A percentile compares a stretch with the other conserved stretches of the same genome.
Conservation (phyloP, 2,797 vertebrate species). For the Spinus pinus region DNA sequence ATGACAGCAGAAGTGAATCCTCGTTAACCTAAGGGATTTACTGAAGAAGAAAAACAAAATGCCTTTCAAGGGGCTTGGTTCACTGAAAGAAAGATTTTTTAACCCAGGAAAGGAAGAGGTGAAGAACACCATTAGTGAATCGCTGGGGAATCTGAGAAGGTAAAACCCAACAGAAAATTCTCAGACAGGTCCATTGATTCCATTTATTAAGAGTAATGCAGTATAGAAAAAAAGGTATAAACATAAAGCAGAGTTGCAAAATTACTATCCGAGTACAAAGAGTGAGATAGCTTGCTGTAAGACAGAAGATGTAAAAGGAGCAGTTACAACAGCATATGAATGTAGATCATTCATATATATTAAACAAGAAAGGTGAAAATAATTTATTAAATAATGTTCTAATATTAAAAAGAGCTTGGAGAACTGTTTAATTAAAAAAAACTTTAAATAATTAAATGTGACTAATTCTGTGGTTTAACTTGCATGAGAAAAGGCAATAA, state of each 20-base stretch:
- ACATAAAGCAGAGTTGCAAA: background rate
- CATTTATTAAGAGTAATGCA: background rate
- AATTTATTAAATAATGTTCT: background rate
- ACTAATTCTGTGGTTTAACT: background rate
- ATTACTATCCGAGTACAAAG: background rate
- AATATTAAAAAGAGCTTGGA: background rate
- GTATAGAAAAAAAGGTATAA: background rate
- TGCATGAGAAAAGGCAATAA: background rate
- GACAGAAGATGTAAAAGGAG: background rate
- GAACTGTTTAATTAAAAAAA: background rate
- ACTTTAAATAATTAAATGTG: background rate
- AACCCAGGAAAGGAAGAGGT: slow-evolving; percentile 90
- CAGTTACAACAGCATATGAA: background rate
- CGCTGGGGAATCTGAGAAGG: slow-evolving; percentile 92
- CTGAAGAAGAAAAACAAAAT: slow-evolving; percentile 75
- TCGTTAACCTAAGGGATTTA: slow-evolving; percentile 23
- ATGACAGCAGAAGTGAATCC: slow-evolving; percentile 39
- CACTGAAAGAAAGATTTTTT: slow-evolving; percentile 87
- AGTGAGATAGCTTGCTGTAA: background rate
- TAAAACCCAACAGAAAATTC: slow-evolving; percentile 76
- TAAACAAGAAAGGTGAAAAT: background rate
- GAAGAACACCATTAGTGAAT: slow-evolving; percentile 87
- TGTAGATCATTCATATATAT: background rate
- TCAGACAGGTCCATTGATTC: background rate
- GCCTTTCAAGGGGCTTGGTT: slow-evolving; percentile 86